phyloP scores from a whole-genome alignment of 92 coral and sea anemone species.

The Zoanthus sociatus region DNA sequence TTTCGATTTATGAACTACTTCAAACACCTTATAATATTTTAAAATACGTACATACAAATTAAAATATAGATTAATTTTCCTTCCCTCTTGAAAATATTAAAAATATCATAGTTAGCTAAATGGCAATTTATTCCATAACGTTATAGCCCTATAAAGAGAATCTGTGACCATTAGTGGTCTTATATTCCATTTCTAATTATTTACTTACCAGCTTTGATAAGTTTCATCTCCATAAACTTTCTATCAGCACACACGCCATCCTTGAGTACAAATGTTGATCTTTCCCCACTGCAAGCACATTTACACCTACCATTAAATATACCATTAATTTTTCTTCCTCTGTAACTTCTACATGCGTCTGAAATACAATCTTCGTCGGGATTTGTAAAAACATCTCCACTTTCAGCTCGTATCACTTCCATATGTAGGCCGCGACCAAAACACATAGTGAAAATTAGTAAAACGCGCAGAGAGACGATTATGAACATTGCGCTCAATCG shows the following conservation, averaged over 20 bases:
- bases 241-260: conserved; percentile 25
- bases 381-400: conserved; percentile 35
- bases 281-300: conserved; percentile 20
- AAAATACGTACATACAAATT: no score
- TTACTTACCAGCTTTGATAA: conserved; percentile 1
- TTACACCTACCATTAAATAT: not conserved
- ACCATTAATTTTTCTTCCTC: not conserved
- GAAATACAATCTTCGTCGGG: conserved; percentile 12
- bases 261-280: not conserved
- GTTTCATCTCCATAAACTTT: conserved; percentile 18
- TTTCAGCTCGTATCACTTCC: conserved; percentile 14
- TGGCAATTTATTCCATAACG: not conserved
- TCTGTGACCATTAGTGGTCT: not conserved
- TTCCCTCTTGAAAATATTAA: no score
- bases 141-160: not conserved
- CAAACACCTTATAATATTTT: no score
- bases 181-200: not conserved
- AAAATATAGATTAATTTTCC: no score
- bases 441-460: not conserved
- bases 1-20: no score
- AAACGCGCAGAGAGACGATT: not conserved
- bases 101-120: no score
- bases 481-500: not conserved
- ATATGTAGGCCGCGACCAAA: not conserved
- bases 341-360: conserved; percentile 11